A percentile compares a stretch with the other conserved stretches of the same genome.
Evolutionary conservation across 2,113 vertebrate genomes (phyloP).

Genomic region (Pachycephala philippinensis): DNA sequence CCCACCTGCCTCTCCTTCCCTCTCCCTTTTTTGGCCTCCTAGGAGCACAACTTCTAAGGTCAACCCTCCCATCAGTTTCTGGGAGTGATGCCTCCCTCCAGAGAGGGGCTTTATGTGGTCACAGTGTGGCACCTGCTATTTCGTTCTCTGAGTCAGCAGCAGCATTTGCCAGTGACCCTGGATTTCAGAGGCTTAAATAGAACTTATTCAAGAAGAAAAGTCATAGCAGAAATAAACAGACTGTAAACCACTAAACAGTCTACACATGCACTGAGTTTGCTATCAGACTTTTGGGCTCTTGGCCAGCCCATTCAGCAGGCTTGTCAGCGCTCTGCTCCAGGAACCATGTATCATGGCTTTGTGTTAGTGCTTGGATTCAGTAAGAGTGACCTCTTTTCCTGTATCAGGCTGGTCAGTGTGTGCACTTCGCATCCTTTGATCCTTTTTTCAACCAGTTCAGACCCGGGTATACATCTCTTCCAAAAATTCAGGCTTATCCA

Average conservation of each 20-base stretch:
- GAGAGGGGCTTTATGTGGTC: background rate
- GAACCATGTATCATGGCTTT: background rate
- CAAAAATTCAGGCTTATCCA: background rate
- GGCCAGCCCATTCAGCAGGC: background rate
- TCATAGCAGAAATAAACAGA: background rate
- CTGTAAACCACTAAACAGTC: constrained; percentile 22
- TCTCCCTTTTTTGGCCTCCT: background rate
- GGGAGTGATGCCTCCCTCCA: background rate
- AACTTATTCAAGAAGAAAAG: background rate
- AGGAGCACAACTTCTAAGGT: background rate
- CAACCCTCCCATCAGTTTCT: background rate
- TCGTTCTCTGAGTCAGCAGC: background rate
- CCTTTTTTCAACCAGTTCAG: background rate
- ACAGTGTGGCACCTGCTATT: background rate
- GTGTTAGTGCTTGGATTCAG: constrained; percentile 11
- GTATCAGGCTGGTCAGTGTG: background rate
- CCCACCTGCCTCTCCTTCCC: background rate
- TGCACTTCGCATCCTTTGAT: background rate
- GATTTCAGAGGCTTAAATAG: background rate
- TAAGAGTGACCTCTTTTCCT: background rate
- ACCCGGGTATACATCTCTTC: background rate
- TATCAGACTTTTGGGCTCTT: constrained; percentile 31
- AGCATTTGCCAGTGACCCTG: background rate
- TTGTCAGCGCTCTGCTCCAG: constrained; percentile 24
- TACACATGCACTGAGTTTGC: background rate